phyloP scores from a whole-genome alignment of 2,113 vertebrate genomes.

The Poeciliopsis turrubarensis region DNA sequence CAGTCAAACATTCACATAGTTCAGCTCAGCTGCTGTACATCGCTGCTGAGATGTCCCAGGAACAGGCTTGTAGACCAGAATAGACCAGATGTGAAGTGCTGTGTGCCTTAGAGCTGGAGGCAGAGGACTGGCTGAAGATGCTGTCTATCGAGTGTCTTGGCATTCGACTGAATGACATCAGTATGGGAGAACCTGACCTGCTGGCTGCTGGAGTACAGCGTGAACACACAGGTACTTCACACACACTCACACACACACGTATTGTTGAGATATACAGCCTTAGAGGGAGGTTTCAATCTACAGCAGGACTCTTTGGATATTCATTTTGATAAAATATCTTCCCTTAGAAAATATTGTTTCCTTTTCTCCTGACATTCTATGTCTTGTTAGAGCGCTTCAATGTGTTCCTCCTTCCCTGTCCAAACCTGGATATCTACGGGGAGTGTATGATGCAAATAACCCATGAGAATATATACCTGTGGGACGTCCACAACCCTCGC shows the following conservation, averaged over 20 bases:
- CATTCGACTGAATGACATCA: constrained; percentile 89
- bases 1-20: background rate
- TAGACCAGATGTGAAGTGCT: background rate
- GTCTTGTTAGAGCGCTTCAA: constrained; percentile 87
- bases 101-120: constrained; percentile 88
- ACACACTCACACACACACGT: background rate
- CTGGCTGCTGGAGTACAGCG: constrained; percentile 94
- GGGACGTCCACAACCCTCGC: constrained; percentile 94
- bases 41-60: background rate
- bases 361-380: background rate
- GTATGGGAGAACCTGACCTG: constrained; percentile 94
- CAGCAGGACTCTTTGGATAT: background rate
- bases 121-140: constrained; percentile 96
- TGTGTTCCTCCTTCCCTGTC: constrained; percentile 93
- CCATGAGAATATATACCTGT: constrained; percentile 97
- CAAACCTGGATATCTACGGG: constrained; percentile 94
- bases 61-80: background rate
- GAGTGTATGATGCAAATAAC: constrained; percentile 98
- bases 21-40: background rate
- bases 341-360: background rate
- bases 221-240: constrained; percentile 88
- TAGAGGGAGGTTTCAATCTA: no score
- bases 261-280: no score
- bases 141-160: constrained; percentile 93
- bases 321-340: background rate